Evolutionary conservation across 2,888 invertebrate species (phyloP).

Genomic region (Abscondita cerata): DNA sequence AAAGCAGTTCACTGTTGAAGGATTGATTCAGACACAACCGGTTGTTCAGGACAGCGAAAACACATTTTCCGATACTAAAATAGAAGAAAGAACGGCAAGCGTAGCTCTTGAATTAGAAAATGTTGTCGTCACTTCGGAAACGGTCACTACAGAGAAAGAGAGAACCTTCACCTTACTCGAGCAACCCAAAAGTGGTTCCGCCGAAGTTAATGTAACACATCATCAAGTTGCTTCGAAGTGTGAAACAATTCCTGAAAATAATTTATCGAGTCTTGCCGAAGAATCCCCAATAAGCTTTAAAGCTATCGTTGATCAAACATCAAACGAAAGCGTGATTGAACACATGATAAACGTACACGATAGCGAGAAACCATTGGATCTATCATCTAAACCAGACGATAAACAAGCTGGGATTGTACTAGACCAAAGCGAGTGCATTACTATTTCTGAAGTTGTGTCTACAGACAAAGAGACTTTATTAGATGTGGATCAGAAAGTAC

Average conservation of each 20-base stretch:
- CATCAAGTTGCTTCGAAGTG: slow-evolving; percentile 58
- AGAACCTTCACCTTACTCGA: slow-evolving; percentile 51
- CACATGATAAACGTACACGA: background rate
- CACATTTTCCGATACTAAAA: slow-evolving; percentile 23
- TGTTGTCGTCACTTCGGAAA: slow-evolving; percentile 59
- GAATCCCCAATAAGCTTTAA: slow-evolving; percentile 29
- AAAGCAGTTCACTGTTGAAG: slow-evolving; percentile 3
- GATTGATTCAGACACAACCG: slow-evolving; percentile 32
- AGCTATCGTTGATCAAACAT: slow-evolving; percentile 27
- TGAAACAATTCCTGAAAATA: slow-evolving; percentile 45
- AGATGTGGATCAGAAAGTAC: slow-evolving; percentile 55
- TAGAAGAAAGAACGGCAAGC: slow-evolving; percentile 54
- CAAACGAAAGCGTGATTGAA: slow-evolving; percentile 29
- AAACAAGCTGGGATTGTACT: slow-evolving; percentile 57
- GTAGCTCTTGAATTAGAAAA: slow-evolving; percentile 57
- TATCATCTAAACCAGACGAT: slow-evolving; percentile 32
- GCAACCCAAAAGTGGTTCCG: slow-evolving; percentile 49
- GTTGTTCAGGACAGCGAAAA: slow-evolving; percentile 51
- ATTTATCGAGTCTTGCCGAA: slow-evolving; percentile 36
- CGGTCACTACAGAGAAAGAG: slow-evolving; percentile 61
- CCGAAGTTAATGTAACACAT: slow-evolving; percentile 52
- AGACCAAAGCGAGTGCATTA: slow-evolving; percentile 59
- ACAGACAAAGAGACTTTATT: slow-evolving; percentile 62
- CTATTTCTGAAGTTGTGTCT: slow-evolving; percentile 58
- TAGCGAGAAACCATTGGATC: slow-evolving; percentile 38